These are phyloP conservation scores for Cheilosia grossa DNA, from an alignment of 2,888 invertebrate species.

Conservation along the genomic window DNA sequence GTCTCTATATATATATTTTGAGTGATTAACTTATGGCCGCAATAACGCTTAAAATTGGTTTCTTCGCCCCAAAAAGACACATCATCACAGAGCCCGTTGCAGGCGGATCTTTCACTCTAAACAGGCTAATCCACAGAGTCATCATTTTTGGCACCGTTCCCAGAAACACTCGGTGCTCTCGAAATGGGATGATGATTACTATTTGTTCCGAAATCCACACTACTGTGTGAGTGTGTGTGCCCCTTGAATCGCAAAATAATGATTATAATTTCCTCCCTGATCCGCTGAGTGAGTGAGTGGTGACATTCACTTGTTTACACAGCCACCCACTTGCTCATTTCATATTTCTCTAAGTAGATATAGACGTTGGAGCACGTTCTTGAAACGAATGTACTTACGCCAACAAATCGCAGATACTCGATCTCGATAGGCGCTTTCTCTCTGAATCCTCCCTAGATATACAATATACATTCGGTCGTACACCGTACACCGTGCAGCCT, in stretches of 20 bases:
- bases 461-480: constrained; percentile 15
- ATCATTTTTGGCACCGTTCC: constrained; percentile 62
- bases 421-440: constrained; percentile 30
- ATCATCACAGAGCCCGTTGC: constrained; percentile 15
- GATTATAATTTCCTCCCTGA: constrained; percentile 42
- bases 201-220: constrained; percentile 50
- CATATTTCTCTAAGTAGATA: constrained; percentile 46
- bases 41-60: constrained; percentile 46
- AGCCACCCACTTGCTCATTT: constrained; percentile 28
- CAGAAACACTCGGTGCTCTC: constrained; percentile 50
- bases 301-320: constrained; percentile 65
- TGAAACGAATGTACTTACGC: constrained; percentile 44
- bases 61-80: constrained; percentile 17
- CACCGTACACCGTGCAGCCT: neutral
- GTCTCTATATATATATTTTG: constrained; percentile 54
- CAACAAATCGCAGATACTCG: constrained; percentile 47
- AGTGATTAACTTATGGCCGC: constrained; percentile 52
- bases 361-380: constrained; percentile 51
- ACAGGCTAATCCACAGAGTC: constrained; percentile 43
- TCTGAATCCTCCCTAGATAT: constrained; percentile 34
- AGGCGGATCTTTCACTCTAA: constrained; percentile 2
- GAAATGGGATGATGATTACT: constrained; percentile 57
- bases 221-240: constrained; percentile 16
- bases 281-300: constrained; percentile 41
- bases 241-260: constrained; percentile 44